These are phyloP conservation scores for Thomomys bottae DNA, from an alignment of 2,113 vertebrate species.

Conservation along the genomic window DNA sequence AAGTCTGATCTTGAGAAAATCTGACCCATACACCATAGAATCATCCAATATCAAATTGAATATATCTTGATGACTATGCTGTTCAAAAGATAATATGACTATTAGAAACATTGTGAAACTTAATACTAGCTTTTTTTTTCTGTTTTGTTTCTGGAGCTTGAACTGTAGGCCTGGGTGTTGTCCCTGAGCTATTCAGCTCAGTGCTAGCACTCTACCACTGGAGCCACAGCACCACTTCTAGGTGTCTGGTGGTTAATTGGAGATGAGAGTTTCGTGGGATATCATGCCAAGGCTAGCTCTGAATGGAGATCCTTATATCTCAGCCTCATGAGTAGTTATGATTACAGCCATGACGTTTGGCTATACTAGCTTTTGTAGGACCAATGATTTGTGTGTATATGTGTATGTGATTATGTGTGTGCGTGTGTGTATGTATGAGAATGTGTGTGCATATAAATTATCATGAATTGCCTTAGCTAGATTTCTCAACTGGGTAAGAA, in stretches of 20 bases:
- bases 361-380: background rate
- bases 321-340: no score
- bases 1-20: background rate
- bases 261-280: no score
- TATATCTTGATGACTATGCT: constrained; percentile 3
- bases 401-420: no score
- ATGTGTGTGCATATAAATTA: background rate
- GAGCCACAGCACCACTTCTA: no score
- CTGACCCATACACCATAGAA: background rate
- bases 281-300: no score
- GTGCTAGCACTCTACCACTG: no score
- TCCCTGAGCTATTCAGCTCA: no score
- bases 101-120: background rate
- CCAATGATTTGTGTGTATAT: background rate
- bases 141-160: no score
- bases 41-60: background rate
- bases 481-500: background rate
- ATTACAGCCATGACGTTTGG: no score
- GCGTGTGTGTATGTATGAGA: background rate
- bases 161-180: no score
- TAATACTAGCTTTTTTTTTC: background rate
- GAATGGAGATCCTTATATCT: no score
- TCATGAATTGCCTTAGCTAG: background rate
- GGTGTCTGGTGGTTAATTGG: no score
- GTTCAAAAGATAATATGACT: background rate